Evolutionary conservation across 2,797 vertebrate genomes (phyloP), one percentile per base, ranked within the genome.

Genomic region (Gallinago stenura): DNA sequence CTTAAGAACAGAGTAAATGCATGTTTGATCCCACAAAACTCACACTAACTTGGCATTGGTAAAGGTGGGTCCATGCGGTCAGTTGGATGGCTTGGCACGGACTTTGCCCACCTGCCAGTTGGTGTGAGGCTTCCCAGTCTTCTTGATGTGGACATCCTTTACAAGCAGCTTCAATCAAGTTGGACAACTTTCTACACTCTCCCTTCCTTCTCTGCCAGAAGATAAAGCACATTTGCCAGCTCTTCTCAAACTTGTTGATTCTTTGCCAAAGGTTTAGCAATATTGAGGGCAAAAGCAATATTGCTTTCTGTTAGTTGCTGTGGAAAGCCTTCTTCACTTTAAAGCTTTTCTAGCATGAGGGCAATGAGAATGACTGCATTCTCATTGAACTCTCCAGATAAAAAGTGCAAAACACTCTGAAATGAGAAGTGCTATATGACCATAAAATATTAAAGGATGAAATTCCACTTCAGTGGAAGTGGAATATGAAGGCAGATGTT

Each of bases 301-400:
- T 39, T 87, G 57, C 28, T 75, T 75, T 88, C 61, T 81, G 22
- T 35, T 77, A 82, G 68, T 12, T 75, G 53, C 13, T 81, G 50
- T 45, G 56, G 87, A 93, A 95, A 90, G 43, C 13, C 56, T 77
- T 51, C 83, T 64, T 92, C 58, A 69, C 65, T 80, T 89, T 57
- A 87, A 95, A 94, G 76, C 48, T 79, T 56, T 87, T 48, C 69
- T 19, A 81, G 61, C 3, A 2, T 6, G 37, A 77, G 53, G 39
- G 51, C 82, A 93, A 35, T 15, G 7, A 87, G 39, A 60, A 85
- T 13, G 31, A 77, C 50, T 88, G 45, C 15, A 56, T 60, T 80
- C 60, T 60, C 71, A 77, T 10, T 77, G 35, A 95, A 71, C 31
- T 56, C 64, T 64, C 39, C 71, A 60, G 9, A 83, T 17, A 68